phyloP scores from a whole-genome alignment of 2,113 vertebrate genomes.

The Pedionomus torquatus region DNA sequence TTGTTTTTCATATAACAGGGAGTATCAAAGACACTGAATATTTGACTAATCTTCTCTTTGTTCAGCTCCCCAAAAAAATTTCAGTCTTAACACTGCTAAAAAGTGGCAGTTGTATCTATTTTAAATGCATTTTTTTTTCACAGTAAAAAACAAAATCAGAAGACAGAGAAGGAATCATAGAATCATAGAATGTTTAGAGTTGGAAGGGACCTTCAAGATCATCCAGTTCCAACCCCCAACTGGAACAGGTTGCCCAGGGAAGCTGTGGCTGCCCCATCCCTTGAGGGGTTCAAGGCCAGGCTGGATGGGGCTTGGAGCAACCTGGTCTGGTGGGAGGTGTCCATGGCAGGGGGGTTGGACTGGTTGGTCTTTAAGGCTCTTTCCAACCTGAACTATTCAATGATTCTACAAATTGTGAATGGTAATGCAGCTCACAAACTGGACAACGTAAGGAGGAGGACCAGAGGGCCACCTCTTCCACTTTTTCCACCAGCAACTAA shows the following conservation, averaged over 20 bases:
- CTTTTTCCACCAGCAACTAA: neutral
- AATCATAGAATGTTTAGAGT: no score
- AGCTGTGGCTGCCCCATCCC: no score
- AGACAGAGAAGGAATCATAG: neutral
- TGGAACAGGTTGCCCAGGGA: no score
- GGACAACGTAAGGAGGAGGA: neutral
- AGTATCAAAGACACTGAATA: neutral
- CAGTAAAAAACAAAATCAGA: neutral
- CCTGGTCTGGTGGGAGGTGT: no score
- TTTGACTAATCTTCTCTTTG: neutral
- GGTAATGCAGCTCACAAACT: accelerated
- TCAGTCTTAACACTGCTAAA: neutral
- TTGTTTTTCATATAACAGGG: neutral
- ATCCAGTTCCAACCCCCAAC: neutral
- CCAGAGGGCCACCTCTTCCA: no score
- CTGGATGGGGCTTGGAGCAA: no score
- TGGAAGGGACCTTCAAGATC: neutral
- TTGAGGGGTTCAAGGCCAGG: no score
- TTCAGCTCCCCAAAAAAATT: neutral
- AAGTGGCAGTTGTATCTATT: neutral
- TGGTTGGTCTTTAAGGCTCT: no score
- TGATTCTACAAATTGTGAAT: no score
- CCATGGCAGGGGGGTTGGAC: no score
- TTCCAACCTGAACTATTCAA: no score
- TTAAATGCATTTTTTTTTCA: neutral